Evolutionary conservation across 2,797 vertebrate species (phyloP), one percentile per base, ranked within the genome.

Genomic region (Percopsis omiscomaycus): DNA sequence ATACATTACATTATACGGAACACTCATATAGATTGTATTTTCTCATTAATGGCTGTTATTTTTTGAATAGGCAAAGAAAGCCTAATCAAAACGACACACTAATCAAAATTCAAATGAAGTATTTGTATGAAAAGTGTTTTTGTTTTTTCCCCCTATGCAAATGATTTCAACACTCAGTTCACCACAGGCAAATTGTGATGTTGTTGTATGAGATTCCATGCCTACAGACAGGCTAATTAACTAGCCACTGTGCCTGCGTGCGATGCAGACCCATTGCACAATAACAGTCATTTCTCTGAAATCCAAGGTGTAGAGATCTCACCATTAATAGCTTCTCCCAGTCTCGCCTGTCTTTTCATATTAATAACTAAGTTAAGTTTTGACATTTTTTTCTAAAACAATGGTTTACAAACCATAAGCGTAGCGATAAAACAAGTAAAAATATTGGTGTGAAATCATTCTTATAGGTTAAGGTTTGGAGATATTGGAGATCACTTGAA

Each of bases 171-270:
- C 22, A 32, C 62, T 79, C 74, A 50, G 5, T 52, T 37, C 1
- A 28, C 77, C 61, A 32, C 55, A 14, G 71, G 75, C 73, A 60
- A 77, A 74, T 60, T 47, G 61, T 48, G 29, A 59, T 45, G 44
- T 71, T 60, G 30, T 11, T n/a, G 45, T 42, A 22, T 47, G 37
- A 16, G 72, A 71, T 78, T 55, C 51, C 55, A 66, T 67, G 71
- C 29, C 61, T 32, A 59, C 56, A 22, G 6, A 27, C 16, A 27
- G 52, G 30, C 54, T 78, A 74, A 85, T 84, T 71, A 68, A 37
- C 49, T 58, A 51, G 28, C 52, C 32, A 3, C 45, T 58, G 45
- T 71, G 16, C 60, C 66, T 62, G 28, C 27, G 16, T 58, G 73
- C 49, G 55, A 49, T 64, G 48, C 48, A 44, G 49, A 12, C 48